Evolutionary conservation across 2,113 vertebrate species (phyloP).

Genomic region (Tringa solitaria): DNA sequence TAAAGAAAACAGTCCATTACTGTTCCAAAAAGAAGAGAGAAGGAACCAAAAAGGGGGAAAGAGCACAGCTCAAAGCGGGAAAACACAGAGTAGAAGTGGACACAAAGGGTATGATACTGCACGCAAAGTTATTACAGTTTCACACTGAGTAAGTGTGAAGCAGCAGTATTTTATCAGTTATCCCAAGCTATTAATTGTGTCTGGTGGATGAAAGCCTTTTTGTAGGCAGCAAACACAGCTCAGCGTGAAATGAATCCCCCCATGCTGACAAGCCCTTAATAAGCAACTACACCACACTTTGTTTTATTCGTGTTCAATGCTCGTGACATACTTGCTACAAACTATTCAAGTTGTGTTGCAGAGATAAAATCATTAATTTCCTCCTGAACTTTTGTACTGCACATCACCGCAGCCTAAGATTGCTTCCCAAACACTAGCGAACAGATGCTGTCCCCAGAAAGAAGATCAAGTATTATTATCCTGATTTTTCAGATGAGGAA

Average conservation of each 20-base stretch:
- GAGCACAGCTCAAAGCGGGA: neutral
- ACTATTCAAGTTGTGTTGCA: neutral
- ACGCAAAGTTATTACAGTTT: neutral
- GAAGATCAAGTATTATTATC: neutral
- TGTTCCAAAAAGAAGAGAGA: neutral
- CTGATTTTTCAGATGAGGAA: neutral
- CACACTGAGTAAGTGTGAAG: neutral
- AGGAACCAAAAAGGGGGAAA: neutral
- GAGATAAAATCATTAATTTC: constrained; percentile 4
- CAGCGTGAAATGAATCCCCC: neutral
- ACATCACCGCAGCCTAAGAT: neutral
- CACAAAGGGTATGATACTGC: neutral
- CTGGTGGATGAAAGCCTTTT: neutral
- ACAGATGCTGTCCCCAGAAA: neutral
- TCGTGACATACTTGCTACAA: neutral
- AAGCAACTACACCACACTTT: neutral
- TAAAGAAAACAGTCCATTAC: neutral
- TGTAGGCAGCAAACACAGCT: neutral
- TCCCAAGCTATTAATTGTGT: neutral
- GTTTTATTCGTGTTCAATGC: neutral
- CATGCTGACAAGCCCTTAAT: neutral
- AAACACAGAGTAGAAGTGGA: neutral
- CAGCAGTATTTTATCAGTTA: neutral
- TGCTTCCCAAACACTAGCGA: neutral
- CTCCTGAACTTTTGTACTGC: neutral